These are phyloP conservation scores for Myiozetetes cayanensis DNA, from an alignment of 2,113 vertebrate species.

Conservation along the genomic window DNA sequence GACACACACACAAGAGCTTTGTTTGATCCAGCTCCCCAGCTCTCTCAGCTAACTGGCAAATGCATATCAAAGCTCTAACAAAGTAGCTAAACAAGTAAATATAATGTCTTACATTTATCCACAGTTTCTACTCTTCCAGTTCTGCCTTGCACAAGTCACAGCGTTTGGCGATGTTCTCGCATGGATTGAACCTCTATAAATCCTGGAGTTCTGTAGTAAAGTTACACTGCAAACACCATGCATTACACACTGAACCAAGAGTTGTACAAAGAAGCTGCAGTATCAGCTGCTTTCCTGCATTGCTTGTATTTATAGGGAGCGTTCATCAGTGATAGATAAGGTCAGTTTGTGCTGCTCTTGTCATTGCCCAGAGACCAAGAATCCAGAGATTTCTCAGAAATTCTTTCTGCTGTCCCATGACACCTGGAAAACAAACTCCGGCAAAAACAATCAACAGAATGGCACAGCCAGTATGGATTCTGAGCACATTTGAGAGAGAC, in stretches of 20 bases:
- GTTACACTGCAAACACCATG: background rate
- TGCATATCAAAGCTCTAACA: background rate
- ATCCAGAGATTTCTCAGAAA: background rate
- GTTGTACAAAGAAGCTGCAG: slow-evolving; percentile 30
- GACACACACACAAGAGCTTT: background rate
- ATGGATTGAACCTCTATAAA: background rate
- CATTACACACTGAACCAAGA: background rate
- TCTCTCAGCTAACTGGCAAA: background rate
- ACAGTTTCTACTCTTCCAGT: background rate
- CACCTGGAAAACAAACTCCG: background rate
- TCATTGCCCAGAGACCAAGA: background rate
- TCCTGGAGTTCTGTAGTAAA: background rate
- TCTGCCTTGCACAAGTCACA: background rate
- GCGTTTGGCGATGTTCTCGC: background rate
- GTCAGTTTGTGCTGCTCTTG: background rate
- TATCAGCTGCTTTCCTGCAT: slow-evolving; percentile 43
- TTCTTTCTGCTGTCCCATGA: background rate
- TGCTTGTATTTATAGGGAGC: slow-evolving; percentile 20
- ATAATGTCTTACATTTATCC: background rate
- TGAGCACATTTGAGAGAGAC: background rate
- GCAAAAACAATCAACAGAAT: background rate
- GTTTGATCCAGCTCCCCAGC: background rate
- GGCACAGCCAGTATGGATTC: background rate
- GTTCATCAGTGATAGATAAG: background rate
- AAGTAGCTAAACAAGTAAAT: background rate